Evolutionary conservation across 2,797 vertebrate species (phyloP).

Genomic region (Philypnodon macrostomus): DNA sequence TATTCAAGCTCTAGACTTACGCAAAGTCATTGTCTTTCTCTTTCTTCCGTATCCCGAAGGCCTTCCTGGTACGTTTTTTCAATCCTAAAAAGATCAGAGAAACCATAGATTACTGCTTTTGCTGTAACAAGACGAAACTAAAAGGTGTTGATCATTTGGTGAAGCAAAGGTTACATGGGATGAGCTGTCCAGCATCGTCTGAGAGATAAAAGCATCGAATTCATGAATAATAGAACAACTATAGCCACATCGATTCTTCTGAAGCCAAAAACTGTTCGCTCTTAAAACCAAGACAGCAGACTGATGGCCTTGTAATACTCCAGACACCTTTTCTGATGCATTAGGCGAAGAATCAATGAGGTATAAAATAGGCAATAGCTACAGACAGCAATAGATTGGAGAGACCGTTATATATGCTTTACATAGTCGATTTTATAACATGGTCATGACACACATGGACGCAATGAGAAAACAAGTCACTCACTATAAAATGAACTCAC

Average conservation of each 20-base stretch:
- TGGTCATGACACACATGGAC: neutral
- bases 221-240: conserved; percentile 58
- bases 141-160: conserved; percentile 5
- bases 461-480: neutral
- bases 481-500: too few relatives aligned
- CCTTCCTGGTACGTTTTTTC: conserved; percentile 99
- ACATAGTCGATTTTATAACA: conserved; percentile 2
- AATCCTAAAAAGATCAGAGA: conserved; percentile 78
- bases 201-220: conserved; percentile 28
- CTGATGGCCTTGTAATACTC: conserved; percentile 14
- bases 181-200: conserved; percentile 22
- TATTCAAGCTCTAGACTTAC: too few relatives aligned
- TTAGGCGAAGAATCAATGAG: conserved; percentile 39
- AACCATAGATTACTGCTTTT: conserved; percentile 2
- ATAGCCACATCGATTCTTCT: neutral
- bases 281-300: conserved; percentile 30
- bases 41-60: conserved; percentile 99
- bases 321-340: conserved; percentile 20
- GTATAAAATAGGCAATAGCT: conserved; percentile 15
- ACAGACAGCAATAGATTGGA: neutral
- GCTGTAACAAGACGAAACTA: conserved; percentile 8
- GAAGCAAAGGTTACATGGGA: conserved; percentile 21
- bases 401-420: neutral
- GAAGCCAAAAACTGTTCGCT: conserved; percentile 29
- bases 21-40: conserved; percentile 97